These are phyloP conservation scores for Platysternon megacephalum DNA, from an alignment of 2,113 vertebrate species.

Conservation along the genomic window DNA sequence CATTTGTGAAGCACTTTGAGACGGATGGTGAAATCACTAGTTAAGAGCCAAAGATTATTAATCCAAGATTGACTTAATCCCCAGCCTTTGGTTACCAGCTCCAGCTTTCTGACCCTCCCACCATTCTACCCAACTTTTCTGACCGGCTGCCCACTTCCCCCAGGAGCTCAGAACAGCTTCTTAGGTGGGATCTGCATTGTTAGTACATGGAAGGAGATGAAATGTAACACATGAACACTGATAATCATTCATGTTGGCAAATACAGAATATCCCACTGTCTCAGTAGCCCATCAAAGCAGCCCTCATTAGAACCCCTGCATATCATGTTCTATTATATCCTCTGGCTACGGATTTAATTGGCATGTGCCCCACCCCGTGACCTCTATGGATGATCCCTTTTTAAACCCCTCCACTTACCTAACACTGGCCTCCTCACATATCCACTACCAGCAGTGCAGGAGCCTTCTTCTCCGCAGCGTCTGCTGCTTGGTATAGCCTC, in stretches of 20 bases:
- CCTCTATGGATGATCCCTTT: accelerated
- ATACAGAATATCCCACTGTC: neutral
- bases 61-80: neutral
- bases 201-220: neutral
- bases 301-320: too few species aligned
- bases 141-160: neutral
- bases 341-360: neutral
- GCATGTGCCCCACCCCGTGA: neutral
- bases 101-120: neutral
- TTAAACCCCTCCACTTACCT: neutral
- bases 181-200: neutral
- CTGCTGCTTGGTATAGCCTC: too few species aligned
- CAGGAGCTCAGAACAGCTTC: neutral
- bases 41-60: neutral
- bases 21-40: neutral
- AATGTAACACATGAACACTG: neutral
- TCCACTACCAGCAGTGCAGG: accelerated
- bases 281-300: neutral
- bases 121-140: neutral
- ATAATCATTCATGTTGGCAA: neutral
- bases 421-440: neutral
- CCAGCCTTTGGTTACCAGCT: neutral
- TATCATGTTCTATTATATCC: neutral
- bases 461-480: neutral
- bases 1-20: neutral